Evolutionary conservation across 2,888 invertebrate species (phyloP).

Genomic region (Abrostola triplasia): DNA sequence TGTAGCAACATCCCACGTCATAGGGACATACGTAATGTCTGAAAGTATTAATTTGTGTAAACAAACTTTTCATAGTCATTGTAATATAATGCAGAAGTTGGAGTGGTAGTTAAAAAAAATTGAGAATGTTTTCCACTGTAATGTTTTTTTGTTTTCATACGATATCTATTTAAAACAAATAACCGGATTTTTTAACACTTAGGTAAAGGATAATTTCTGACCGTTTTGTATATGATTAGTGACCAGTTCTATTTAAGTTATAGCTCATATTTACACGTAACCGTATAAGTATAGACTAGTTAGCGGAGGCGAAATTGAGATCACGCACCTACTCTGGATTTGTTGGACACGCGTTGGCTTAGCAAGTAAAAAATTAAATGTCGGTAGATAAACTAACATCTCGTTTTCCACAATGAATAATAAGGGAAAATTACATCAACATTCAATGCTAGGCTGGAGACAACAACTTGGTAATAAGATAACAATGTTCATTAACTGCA

Average conservation of each 20-base stretch:
- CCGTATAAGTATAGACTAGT: conserved; percentile 31
- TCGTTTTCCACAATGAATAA: conserved; percentile 18
- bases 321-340: conserved; percentile 41
- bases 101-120: too few relatives aligned
- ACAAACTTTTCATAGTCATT: too few relatives aligned
- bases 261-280: conserved; percentile 33
- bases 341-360: conserved; percentile 35
- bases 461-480: conserved; percentile 28
- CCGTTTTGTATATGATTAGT: conserved; percentile 19
- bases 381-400: conserved; percentile 14
- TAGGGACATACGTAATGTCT: neutral
- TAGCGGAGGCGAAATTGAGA: conserved; percentile 31
- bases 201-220: conserved; percentile 17
- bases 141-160: neutral
- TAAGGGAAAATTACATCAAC: conserved; percentile 31
- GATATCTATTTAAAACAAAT: conserved; percentile 2
- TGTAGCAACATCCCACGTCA: conserved; percentile 14
- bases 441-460: conserved; percentile 17
- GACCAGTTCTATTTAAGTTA: conserved; percentile 16
- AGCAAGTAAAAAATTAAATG: conserved; percentile 24
- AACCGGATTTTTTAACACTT: neutral
- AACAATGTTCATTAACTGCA: conserved; percentile 28
- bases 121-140: too few relatives aligned
- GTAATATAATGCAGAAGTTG: too few relatives aligned
- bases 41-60: too few relatives aligned